phyloP scores from a whole-genome alignment of 2,797 vertebrate species.

The Enteromius afrohamiltoni region DNA sequence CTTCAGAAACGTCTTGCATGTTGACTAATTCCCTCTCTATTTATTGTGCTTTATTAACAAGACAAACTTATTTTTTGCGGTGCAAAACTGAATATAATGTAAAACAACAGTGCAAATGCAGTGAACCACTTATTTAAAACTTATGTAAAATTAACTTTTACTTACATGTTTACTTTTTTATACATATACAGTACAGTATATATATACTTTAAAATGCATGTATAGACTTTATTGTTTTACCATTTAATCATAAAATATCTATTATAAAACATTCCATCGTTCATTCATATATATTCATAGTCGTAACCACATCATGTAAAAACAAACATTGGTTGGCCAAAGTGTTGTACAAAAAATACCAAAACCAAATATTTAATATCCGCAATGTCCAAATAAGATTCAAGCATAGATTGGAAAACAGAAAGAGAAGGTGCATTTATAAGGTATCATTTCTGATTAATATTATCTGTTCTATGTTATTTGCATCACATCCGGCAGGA shows the following conservation, averaged over 20 bases:
- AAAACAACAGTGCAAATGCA: too few relatives aligned
- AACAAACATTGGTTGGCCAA: not conserved
- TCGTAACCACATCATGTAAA: not conserved
- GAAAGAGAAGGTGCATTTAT: not conserved
- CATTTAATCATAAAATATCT: not conserved
- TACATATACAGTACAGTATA: too few relatives aligned
- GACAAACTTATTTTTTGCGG: not conserved
- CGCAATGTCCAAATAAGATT: not conserved
- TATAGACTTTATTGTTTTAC: not conserved
- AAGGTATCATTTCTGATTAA: not conserved
- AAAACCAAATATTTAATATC: too few relatives aligned
- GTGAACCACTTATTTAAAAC: not conserved
- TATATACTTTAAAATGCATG: not conserved
- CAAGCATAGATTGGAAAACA: not conserved
- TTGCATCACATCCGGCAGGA: not conserved
- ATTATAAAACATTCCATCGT: not conserved
- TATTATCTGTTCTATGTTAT: not conserved
- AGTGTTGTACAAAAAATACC: too few relatives aligned
- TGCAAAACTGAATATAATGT: not conserved
- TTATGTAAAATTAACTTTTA: not conserved
- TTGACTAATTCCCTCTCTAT: too few relatives aligned
- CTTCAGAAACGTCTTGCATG: not conserved
- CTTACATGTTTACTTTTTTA: not conserved
- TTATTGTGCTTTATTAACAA: not conserved
- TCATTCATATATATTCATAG: not conserved